Evolutionary conservation across 1,140 invertebrate species (phyloP).

Genomic region (Apis cerana): DNA sequence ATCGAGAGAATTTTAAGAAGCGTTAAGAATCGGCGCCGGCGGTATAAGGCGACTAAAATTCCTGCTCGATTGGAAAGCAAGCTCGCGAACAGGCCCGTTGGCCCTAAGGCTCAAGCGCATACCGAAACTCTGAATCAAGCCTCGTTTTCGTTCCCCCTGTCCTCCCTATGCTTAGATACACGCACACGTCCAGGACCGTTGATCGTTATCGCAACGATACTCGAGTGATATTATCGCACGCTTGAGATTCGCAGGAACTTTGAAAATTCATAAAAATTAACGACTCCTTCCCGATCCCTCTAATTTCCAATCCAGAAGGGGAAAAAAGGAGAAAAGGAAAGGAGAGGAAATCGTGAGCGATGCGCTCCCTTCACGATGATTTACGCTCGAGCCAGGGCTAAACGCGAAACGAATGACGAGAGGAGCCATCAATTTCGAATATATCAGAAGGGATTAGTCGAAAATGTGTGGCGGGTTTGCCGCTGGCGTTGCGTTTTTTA

Average conservation of each 20-base stretch:
- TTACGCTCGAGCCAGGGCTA: background rate
- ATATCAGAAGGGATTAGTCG: background rate
- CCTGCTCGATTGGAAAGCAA: conserved; percentile 64
- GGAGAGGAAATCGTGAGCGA: conserved; percentile 5
- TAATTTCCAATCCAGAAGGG: background rate
- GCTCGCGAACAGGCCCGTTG: conserved; percentile 56
- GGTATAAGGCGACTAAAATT: conserved; percentile 56
- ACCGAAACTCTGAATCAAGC: conserved; percentile 68
- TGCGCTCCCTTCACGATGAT: background rate
- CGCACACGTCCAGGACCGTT: background rate
- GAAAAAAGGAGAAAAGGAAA: no score
- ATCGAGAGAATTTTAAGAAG: background rate
- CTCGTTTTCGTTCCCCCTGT: conserved; percentile 1
- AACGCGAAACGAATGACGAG: background rate
- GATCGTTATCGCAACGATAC: background rate
- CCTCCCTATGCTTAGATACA: background rate
- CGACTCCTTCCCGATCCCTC: background rate
- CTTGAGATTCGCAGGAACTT: background rate
- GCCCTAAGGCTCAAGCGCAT: conserved; percentile 64
- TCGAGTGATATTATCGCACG: background rate
- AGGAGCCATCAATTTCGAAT: background rate
- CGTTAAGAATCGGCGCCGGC: background rate
- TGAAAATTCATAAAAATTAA: background rate
- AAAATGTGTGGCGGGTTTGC: background rate
- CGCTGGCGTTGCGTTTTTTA: background rate